Conservation (phyloP, 2,888 invertebrate genomes). For the Neocrepidodera transversa region DNA sequence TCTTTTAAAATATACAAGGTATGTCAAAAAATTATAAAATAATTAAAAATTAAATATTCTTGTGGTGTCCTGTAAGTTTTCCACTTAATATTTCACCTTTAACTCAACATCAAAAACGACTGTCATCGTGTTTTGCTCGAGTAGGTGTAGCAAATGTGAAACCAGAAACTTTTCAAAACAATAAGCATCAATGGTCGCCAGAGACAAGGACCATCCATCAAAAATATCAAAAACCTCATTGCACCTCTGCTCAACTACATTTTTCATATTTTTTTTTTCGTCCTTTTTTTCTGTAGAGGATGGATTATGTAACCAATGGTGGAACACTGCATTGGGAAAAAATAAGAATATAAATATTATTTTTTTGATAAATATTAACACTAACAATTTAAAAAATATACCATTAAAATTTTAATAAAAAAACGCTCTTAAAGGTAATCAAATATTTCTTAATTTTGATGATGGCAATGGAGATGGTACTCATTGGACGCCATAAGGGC, state of each 20-base stretch:
- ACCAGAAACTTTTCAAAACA: constrained; percentile 20
- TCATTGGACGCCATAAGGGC: no score
- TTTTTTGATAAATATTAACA: no score
- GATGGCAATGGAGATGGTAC: no score
- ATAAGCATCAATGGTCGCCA: constrained; percentile 15
- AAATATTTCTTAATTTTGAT: no score
- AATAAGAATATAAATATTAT: not conserved
- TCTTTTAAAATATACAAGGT: no score
- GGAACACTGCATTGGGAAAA: not conserved
- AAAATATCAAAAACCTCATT: constrained; percentile 2
- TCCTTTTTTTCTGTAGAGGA: not conserved
- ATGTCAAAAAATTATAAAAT: no score
- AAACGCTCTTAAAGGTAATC: no score
- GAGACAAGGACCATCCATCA: constrained; percentile 9
- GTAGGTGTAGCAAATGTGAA: constrained; percentile 8
- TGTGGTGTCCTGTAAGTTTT: no score
- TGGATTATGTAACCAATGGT: not conserved
- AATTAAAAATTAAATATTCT: no score
- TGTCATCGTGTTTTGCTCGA: constrained; percentile 8
- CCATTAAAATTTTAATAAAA: no score
- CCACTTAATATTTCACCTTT: not conserved
- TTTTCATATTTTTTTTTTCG: not conserved
- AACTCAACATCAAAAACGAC: not conserved
- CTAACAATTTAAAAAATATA: no score
- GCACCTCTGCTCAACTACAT: constrained; percentile 5